phyloP scores from a whole-genome alignment of 2,113 vertebrate species.

The Sula dactylatra region DNA sequence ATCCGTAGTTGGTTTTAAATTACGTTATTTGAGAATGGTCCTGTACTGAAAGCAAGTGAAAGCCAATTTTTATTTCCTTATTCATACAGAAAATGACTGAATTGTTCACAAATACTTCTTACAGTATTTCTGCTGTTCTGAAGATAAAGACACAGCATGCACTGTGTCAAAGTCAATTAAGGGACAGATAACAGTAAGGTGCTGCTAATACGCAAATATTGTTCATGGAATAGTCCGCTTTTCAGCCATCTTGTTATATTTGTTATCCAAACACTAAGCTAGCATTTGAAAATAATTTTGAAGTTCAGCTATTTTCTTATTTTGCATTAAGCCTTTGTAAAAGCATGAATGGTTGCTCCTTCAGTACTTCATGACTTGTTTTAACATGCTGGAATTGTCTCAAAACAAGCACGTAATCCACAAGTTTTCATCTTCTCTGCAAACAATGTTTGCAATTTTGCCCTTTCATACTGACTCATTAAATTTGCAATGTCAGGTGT shows the following conservation, averaged over 20 bases:
- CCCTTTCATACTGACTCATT: neutral
- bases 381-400: neutral
- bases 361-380: neutral
- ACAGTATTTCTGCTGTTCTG: neutral
- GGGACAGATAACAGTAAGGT: neutral
- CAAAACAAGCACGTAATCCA: neutral
- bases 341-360: neutral
- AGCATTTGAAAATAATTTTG: neutral
- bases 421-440: neutral
- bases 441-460: neutral
- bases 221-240: neutral
- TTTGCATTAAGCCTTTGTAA: neutral
- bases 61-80: slow-evolving; percentile 22
- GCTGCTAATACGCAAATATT: neutral
- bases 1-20: slow-evolving; percentile 33
- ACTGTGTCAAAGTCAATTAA: neutral
- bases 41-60: slow-evolving; percentile 7
- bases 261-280: neutral
- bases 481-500: neutral
- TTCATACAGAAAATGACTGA: neutral
- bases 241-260: neutral
- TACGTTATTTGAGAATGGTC: neutral
- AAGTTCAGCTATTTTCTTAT: neutral
- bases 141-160: neutral
- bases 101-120: neutral